Evolutionary conservation across 2,888 invertebrate genomes (phyloP), one percentile per base, ranked within the genome.

Genomic region (Trissonchulus latispiculum): DNA sequence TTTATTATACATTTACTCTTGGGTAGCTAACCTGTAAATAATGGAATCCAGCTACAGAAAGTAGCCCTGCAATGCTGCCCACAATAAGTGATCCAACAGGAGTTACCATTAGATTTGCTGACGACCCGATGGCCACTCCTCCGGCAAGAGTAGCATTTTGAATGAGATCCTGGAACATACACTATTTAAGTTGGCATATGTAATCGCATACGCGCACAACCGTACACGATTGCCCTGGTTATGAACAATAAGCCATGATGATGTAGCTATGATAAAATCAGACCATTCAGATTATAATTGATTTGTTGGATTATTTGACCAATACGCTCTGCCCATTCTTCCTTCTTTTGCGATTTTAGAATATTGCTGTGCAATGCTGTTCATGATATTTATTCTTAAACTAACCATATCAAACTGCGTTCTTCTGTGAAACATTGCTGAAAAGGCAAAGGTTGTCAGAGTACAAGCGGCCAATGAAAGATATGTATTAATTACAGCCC

Each of bases 401-500:
- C n/a, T 64, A 15, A 68, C 69, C 69, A 68, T 68, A 33, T 68
- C 69, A 33, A 68, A 68, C 36, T 33, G 35, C 3, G 31, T 68
- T 18, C n/a, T 29, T 68, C 36, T 2, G 3, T 68, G 28, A n/a
- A 36, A 68, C 28, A 68, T 35, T 3, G 69, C 69, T 3, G 69
- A 68, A n/a, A 68, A n/a, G 28, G 91, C 89, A 84, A 94, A 96
- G 1, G 93, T 88, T 71, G 90, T 89, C 18, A 95, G 90, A 86
- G 89, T 89, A 79, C 90, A 89, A 36, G 93, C 88, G 73, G 91
- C 89, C 79, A 97, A 87, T 62, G 95, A 90, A 76, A 95, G 86
- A 82, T 95, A 93, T 0, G 96, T 95, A 87, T 97, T 96, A 83
- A 95, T 88, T 76, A 95, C 89, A 35, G 95, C 95, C 75, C 95